Evolutionary conservation across 2,797 vertebrate genomes (phyloP).

Genomic region (Odontamblyopus lacepedii): DNA sequence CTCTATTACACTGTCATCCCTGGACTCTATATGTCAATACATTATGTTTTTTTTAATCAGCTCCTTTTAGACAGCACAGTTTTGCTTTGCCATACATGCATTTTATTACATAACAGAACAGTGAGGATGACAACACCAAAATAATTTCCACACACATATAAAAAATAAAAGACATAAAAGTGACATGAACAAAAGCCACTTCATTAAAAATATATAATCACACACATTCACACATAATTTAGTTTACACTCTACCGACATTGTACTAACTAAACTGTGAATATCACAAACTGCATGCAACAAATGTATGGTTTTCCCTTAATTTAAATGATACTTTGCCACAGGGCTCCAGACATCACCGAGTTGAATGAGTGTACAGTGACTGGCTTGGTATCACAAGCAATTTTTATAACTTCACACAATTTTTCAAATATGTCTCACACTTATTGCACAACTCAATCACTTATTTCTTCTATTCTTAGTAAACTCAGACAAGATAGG

Average conservation of each 20-base stretch:
- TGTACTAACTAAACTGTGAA: slow-evolving; percentile 10
- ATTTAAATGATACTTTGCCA: neutral
- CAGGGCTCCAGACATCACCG: neutral
- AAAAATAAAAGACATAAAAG: neutral
- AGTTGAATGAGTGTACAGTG: neutral
- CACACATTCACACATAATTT: neutral
- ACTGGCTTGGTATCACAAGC: neutral
- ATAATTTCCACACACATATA: neutral
- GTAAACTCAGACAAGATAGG: neutral
- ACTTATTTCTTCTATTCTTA: neutral
- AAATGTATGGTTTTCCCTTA: neutral
- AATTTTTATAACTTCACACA: slow-evolving; percentile 1
- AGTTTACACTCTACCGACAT: neutral
- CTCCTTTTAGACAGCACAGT: neutral
- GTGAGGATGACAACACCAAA: slow-evolving; percentile 7
- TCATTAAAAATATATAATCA: neutral
- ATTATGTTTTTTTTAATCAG: neutral
- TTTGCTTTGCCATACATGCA: slow-evolving; percentile 36
- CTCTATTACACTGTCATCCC: neutral
- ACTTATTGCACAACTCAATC: neutral
- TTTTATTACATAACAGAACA: slow-evolving; percentile 62
- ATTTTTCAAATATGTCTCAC: slow-evolving; percentile 9
- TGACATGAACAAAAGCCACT: slow-evolving; percentile 7
- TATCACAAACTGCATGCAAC: slow-evolving; percentile 11
- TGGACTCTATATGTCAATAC: neutral